Conservation (phyloP, 2,797 vertebrate genomes). For the Etheostoma perlongum region DNA sequence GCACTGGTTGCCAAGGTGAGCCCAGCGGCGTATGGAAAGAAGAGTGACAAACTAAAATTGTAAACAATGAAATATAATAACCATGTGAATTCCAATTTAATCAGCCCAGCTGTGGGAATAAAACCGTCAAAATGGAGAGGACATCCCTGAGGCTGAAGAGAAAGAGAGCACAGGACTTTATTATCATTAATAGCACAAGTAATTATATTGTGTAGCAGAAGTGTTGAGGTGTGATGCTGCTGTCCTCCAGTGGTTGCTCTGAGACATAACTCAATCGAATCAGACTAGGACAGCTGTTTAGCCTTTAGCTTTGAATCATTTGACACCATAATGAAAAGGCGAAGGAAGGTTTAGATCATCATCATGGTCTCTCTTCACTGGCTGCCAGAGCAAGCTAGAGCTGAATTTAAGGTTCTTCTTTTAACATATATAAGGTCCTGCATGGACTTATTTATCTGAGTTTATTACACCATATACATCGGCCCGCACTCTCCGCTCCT, state of each 20-base stretch:
- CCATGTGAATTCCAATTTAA: not conserved
- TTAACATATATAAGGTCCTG: too few relatives aligned
- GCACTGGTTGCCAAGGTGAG: conserved; percentile 49
- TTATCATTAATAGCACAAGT: conserved; percentile 34
- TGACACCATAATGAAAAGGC: not conserved
- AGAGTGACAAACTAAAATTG: conserved; percentile 29
- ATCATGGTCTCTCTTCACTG: too few relatives aligned
- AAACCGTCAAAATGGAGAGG: conserved; percentile 27
- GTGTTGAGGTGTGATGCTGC: conserved; percentile 36
- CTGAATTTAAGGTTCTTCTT: too few relatives aligned
- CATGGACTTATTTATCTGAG: too few relatives aligned
- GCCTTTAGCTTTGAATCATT: conserved; percentile 1
- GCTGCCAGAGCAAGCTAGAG: too few relatives aligned
- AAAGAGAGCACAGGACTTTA: conserved; percentile 6
- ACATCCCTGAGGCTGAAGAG: conserved; percentile 26
- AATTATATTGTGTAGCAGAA: not conserved
- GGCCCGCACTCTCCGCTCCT: too few relatives aligned
- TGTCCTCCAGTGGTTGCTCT: conserved; percentile 59
- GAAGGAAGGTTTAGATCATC: not conserved
- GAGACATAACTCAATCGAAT: conserved; percentile 18
- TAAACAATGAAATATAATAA: conserved; percentile 38
- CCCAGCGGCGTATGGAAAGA: conserved; percentile 11
- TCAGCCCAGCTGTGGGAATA: conserved; percentile 13
- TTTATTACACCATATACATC: too few relatives aligned
- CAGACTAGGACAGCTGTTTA: conserved; percentile 1